A percentile compares a stretch with the other conserved stretches of the same genome.
Evolutionary conservation across 2,113 vertebrate species (phyloP).

Genomic region (Oxyura jamaicensis): DNA sequence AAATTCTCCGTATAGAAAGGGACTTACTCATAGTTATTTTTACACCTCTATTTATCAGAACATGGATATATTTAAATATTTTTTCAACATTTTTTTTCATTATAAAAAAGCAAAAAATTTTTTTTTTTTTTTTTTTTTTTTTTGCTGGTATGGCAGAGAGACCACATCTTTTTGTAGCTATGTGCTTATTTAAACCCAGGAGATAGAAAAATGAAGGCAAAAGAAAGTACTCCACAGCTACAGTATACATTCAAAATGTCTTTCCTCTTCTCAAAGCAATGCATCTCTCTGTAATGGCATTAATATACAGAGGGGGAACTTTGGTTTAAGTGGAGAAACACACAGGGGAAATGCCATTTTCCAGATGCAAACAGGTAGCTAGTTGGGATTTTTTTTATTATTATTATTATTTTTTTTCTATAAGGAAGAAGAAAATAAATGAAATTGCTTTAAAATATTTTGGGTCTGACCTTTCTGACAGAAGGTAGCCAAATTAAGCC

Average conservation of each 20-base stretch:
- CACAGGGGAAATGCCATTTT: not conserved
- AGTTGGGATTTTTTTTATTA: not conserved
- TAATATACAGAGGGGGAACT: not conserved
- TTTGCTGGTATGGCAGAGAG: not conserved
- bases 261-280: not conserved
- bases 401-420: too few relatives aligned
- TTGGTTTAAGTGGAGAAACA: not conserved
- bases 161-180: not conserved
- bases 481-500: not conserved
- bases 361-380: not conserved
- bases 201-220: not conserved
- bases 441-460: not conserved
- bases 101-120: not conserved
- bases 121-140: not conserved
- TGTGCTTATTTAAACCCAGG: not conserved
- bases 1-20: not conserved
- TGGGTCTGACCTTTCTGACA: not conserved
- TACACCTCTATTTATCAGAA: not conserved
- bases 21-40: not conserved
- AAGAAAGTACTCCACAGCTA: not conserved
- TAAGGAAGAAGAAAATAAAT: not conserved
- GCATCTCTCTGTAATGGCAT: not conserved
- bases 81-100: not conserved
- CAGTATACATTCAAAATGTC: not conserved
- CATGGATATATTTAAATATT: not conserved